A percentile compares a stretch with the other conserved stretches of the same genome.
Conservation (phyloP, 2,797 vertebrate species). For the Alfaro cultratus region DNA sequence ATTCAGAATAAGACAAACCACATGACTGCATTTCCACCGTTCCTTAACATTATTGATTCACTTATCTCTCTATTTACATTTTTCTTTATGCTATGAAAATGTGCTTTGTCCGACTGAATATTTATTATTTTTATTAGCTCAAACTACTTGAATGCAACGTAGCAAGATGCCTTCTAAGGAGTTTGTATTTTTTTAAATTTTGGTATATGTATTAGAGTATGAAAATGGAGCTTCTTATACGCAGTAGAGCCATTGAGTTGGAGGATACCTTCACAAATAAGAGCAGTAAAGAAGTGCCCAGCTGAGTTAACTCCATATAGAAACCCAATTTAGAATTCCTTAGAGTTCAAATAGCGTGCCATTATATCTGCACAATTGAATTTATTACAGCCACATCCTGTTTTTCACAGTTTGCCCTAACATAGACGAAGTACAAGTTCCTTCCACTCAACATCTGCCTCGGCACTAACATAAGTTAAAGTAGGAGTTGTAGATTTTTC, state of each 20-base stretch:
- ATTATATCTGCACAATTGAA: background rate
- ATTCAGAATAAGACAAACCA: background rate
- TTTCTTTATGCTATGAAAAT: background rate
- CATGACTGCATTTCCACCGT: background rate
- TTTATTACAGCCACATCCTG: conserved; percentile 1
- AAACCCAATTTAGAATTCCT: background rate
- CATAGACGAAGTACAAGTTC: background rate
- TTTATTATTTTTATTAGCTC: background rate
- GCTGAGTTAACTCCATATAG: background rate
- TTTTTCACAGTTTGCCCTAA: background rate
- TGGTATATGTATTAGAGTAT: background rate
- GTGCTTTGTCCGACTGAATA: background rate
- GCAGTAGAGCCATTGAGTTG: background rate
- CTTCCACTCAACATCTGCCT: background rate
- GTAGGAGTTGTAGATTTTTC: background rate
- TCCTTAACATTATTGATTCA: background rate
- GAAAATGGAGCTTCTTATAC: background rate
- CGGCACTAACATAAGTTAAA: background rate
- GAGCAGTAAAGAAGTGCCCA: background rate
- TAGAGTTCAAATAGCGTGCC: background rate
- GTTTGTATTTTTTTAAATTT: background rate
- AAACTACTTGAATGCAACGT: background rate
- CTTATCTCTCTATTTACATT: background rate
- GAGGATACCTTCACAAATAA: background rate
- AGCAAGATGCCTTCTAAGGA: background rate